Percentiles rank a stretch among this genome's conserved stretches.
Conservation (phyloP, 2,888 invertebrate genomes). For the Leucophenga montana region DNA sequence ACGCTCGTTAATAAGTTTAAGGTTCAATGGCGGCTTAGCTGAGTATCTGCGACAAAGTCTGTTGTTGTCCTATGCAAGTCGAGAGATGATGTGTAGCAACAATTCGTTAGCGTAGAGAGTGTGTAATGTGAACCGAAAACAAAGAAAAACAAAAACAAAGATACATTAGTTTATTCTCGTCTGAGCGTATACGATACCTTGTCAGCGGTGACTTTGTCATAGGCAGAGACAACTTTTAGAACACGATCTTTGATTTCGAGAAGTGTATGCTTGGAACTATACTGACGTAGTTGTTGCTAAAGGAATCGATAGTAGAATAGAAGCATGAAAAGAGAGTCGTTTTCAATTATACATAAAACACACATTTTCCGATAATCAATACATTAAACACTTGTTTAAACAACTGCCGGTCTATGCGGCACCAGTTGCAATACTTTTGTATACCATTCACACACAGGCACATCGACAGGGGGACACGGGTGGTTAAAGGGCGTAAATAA, state of each 20-base stretch:
- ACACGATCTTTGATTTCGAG: constrained; percentile 86
- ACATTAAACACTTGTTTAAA: neutral
- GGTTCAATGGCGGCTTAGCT: constrained; percentile 82
- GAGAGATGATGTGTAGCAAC: neutral
- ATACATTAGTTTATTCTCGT: constrained; percentile 48
- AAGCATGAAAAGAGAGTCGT: neutral
- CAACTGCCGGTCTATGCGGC: too few relatives aligned
- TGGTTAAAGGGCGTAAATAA: too few relatives aligned
- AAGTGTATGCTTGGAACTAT: constrained; percentile 75
- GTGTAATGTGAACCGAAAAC: constrained; percentile 45
- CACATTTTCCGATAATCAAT: neutral
- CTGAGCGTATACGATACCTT: constrained; percentile 78
- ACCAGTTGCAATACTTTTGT: too few relatives aligned
- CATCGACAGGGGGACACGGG: too few relatives aligned
- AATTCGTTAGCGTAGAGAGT: constrained; percentile 28
- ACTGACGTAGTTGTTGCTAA: constrained; percentile 54
- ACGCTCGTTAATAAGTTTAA: constrained; percentile 89
- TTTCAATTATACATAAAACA: too few relatives aligned
- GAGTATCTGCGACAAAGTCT: constrained; percentile 79
- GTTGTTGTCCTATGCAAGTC: constrained; percentile 61
- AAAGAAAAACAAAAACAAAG: constrained; percentile 64
- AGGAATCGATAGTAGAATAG: neutral
- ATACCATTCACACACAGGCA: too few relatives aligned
- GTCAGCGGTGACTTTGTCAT: constrained; percentile 89
- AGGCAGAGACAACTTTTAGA: constrained; percentile 88